These are phyloP conservation scores for Bombylius discolor DNA, from an alignment of 2,888 invertebrate genomes.

Conservation along the genomic window DNA sequence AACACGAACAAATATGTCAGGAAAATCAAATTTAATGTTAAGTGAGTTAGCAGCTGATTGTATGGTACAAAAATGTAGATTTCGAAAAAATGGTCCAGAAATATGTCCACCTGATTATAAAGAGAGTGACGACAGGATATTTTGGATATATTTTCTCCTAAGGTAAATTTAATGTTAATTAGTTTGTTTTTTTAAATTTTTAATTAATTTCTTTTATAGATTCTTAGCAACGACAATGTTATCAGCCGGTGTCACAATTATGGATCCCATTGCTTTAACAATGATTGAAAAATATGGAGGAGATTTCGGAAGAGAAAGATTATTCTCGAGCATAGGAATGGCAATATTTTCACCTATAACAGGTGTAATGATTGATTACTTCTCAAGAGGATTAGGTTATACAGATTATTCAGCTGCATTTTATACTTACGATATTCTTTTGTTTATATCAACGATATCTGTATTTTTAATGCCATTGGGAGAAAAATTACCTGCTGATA, in stretches of 20 bases:
- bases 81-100: slow-evolving; percentile 60
- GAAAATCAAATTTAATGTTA: slow-evolving; percentile 42
- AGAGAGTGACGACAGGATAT: slow-evolving; percentile 61
- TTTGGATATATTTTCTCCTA: slow-evolving; percentile 70
- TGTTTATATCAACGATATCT: slow-evolving; percentile 57
- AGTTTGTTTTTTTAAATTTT: neutral
- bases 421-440: slow-evolving; percentile 62
- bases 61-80: slow-evolving; percentile 64
- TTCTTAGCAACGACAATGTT: slow-evolving; percentile 70
- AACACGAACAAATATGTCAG: slow-evolving; percentile 51
- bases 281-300: slow-evolving; percentile 75
- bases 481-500: slow-evolving; percentile 63
- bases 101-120: slow-evolving; percentile 69
- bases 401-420: slow-evolving; percentile 83
- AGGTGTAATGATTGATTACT: slow-evolving; percentile 60
- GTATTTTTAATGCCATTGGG: slow-evolving; percentile 68
- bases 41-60: slow-evolving; percentile 53
- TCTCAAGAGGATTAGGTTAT: slow-evolving; percentile 46
- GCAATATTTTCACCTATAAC: slow-evolving; percentile 70
- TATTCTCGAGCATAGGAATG: slow-evolving; percentile 72
- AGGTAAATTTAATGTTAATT: slow-evolving; percentile 19
- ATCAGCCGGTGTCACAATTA: slow-evolving; percentile 72
- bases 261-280: slow-evolving; percentile 77
- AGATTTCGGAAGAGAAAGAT: slow-evolving; percentile 66
- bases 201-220: slow-evolving; percentile 26